Evolutionary conservation across 1,140 invertebrate genomes (phyloP).

Genomic region (Microvelia longipes): DNA sequence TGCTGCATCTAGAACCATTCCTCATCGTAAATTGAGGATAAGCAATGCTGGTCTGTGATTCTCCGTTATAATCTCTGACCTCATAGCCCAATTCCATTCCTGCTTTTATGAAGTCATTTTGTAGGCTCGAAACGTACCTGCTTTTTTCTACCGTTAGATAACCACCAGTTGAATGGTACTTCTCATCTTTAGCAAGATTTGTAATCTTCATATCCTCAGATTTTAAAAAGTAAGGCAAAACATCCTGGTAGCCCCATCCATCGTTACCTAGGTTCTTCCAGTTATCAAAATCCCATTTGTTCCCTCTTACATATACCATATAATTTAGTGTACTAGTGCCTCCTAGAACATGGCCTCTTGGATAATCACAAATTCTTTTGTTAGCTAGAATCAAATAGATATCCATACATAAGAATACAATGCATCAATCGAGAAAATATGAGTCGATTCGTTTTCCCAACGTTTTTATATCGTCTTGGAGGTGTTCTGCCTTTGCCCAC

Average conservation of each 20-base stretch:
- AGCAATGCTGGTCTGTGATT: constrained; percentile 33
- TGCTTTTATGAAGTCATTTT: constrained; percentile 36
- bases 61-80: constrained; percentile 36
- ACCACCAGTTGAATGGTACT: constrained; percentile 47
- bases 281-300: constrained; percentile 42
- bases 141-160: constrained; percentile 39
- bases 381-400: no score
- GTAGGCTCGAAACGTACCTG: constrained; percentile 36
- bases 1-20: constrained; percentile 43
- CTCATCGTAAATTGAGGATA: constrained; percentile 42
- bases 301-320: constrained; percentile 62
- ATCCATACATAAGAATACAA: no score
- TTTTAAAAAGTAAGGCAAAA: constrained; percentile 36
- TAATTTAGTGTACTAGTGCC: constrained; percentile 67
- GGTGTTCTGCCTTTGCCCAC: no score
- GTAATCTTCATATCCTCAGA: neutral
- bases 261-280: constrained; percentile 41
- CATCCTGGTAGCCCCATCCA: constrained; percentile 43
- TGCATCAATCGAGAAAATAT: no score
- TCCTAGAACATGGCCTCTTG: constrained; percentile 53
- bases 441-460: no score
- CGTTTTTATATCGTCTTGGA: no score
- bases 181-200: constrained; percentile 28
- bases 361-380: constrained; percentile 40
- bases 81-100: constrained; percentile 35